These are phyloP conservation scores for Microctenopoma stevenorrisi DNA, from an alignment of 2,797 vertebrate species.

Conservation along the genomic window DNA sequence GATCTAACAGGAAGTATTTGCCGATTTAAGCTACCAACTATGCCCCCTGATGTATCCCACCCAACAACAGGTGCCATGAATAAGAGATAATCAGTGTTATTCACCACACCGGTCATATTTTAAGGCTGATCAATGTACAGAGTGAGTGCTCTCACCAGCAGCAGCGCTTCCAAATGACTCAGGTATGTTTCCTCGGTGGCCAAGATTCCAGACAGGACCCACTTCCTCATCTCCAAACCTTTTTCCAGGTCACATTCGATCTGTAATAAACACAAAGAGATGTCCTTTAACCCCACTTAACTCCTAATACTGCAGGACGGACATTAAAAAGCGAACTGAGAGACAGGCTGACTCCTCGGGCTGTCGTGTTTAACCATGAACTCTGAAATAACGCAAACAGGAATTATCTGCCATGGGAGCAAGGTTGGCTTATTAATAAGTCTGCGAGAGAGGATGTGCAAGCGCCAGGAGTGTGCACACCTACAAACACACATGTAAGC, in stretches of 20 bases:
- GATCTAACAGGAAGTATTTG: too few species aligned
- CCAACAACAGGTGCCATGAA: too few species aligned
- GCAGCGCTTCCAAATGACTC: slow-evolving; percentile 94
- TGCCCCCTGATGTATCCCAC: too few species aligned
- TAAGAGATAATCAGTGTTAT: too few species aligned
- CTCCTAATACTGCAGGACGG: slow-evolving; percentile 7
- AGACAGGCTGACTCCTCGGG: slow-evolving; percentile 60
- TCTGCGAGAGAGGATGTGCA: slow-evolving; percentile 28
- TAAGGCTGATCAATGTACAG: too few species aligned
- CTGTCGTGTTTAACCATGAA: slow-evolving; percentile 69
- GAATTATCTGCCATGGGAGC: slow-evolving; percentile 61
- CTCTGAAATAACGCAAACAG: slow-evolving; percentile 74
- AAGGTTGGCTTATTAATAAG: slow-evolving; percentile 52
- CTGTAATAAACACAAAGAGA: slow-evolving; percentile 75
- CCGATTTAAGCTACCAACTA: too few species aligned
- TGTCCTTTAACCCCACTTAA: too few species aligned
- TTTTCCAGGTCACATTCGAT: slow-evolving; percentile 96
- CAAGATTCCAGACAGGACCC: slow-evolving; percentile 97
- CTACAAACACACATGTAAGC: slow-evolving; percentile 9
- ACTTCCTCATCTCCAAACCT: slow-evolving; percentile 97
- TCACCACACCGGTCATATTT: too few species aligned
- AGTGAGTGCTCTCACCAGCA: slow-evolving; percentile 87
- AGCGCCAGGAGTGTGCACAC: slow-evolving; percentile 3
- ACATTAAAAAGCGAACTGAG: slow-evolving; percentile 63
- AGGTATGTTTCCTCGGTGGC: slow-evolving; percentile 96